A percentile compares a stretch with the other conserved stretches of the same genome.
Conservation (phyloP, 30 jellyfish, hydroid and myxozoan genomes). For the Nemopilema nomurai region DNA sequence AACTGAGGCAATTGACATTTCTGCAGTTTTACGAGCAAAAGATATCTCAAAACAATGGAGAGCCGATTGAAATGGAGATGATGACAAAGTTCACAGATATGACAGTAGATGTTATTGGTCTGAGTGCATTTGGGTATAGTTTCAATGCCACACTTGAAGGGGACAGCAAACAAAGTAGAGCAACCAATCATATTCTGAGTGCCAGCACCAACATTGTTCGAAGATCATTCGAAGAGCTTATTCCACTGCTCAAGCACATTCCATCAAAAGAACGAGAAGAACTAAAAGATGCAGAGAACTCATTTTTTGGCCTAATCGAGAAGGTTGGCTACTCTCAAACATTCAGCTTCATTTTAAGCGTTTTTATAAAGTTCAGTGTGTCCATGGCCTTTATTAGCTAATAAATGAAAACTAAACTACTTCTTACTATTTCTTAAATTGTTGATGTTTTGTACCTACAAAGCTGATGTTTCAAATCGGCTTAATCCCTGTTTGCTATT, state of each 20-base stretch:
- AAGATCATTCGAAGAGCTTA: constrained; percentile 8
- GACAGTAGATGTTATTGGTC: constrained; percentile 57
- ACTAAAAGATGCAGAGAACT: constrained; percentile 25
- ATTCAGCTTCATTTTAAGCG: no score
- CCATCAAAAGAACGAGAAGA: constrained; percentile 59
- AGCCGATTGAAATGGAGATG: constrained; percentile 38
- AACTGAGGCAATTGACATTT: not conserved
- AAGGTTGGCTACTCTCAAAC: no score
- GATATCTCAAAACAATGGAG: constrained; percentile 18
- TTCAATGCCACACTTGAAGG: constrained; percentile 21
- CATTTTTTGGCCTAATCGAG: constrained; percentile 20
- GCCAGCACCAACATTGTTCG: constrained; percentile 36
- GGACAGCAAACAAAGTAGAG: constrained; percentile 23
- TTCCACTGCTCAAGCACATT: constrained; percentile 33
- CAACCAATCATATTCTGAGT: constrained; percentile 27
- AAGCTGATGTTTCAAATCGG: no score
- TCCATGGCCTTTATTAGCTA: no score
- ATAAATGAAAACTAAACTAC: no score
- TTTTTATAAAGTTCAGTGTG: no score
- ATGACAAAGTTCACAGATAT: constrained; percentile 32
- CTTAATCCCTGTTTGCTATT: no score
- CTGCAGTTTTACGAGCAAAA: constrained; percentile 31
- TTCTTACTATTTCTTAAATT: no score
- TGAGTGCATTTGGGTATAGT: constrained; percentile 59
- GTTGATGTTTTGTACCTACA: no score